Evolutionary conservation across 2,113 vertebrate species (phyloP).

Genomic region (Colossoma macropomum): DNA sequence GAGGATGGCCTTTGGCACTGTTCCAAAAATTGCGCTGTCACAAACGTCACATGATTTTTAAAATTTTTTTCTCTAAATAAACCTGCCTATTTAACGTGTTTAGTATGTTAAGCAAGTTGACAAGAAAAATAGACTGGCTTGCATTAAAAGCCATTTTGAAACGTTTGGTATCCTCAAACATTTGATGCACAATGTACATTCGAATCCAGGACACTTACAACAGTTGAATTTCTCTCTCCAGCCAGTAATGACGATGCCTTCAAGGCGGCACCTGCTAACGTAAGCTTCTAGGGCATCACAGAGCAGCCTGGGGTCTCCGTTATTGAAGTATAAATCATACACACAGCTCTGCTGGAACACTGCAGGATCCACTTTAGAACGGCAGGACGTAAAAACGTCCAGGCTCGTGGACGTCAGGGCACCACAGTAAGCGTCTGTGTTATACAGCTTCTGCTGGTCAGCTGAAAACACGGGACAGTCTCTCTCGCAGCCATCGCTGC

Average conservation of each 20-base stretch:
- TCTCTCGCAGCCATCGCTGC: slow-evolving; percentile 67
- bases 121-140: too few relatives aligned
- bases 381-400: slow-evolving; percentile 73
- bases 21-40: too few relatives aligned
- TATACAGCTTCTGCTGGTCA: slow-evolving; percentile 57
- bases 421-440: slow-evolving; percentile 71
- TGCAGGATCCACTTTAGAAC: slow-evolving; percentile 67
- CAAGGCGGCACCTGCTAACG: slow-evolving; percentile 67
- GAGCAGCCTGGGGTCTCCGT: slow-evolving; percentile 69
- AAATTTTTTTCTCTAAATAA: too few relatives aligned
- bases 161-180: too few relatives aligned
- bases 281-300: slow-evolving; percentile 77
- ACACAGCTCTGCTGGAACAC: slow-evolving; percentile 71
- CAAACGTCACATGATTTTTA: too few relatives aligned
- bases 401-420: slow-evolving; percentile 54
- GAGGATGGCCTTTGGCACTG: too few relatives aligned
- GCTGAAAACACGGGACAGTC: slow-evolving; percentile 66
- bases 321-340: slow-evolving; percentile 74
- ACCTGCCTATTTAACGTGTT: too few relatives aligned
- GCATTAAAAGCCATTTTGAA: too few relatives aligned
- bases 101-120: too few relatives aligned
- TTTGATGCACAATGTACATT: background rate
- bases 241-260: slow-evolving; percentile 67
- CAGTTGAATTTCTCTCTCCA: slow-evolving; percentile 78
- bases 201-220: slow-evolving; percentile 70